These are phyloP conservation scores for Thereva nobilitata DNA, from an alignment of 2,888 invertebrate species.

Conservation along the genomic window DNA sequence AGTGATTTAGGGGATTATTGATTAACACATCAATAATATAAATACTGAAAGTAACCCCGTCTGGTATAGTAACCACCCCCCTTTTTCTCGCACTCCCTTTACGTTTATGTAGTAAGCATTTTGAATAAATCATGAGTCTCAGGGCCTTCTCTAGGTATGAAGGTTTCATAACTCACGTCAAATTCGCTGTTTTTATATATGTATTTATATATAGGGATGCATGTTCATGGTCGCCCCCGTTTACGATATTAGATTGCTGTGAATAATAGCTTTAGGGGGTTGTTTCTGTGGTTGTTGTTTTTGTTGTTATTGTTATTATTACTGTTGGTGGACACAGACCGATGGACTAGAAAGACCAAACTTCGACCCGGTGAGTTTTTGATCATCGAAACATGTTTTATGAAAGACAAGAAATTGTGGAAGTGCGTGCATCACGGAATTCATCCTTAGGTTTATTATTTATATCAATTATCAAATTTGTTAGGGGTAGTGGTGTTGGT, in stretches of 20 bases:
- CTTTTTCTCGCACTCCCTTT: too few relatives aligned
- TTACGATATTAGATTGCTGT: slow-evolving; percentile 6
- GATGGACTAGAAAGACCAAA: slow-evolving; percentile 4
- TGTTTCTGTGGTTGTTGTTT: neutral
- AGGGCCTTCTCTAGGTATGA: neutral
- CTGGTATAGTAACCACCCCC: neutral
- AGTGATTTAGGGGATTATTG: slow-evolving; percentile 30
- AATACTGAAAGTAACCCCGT: slow-evolving; percentile 1
- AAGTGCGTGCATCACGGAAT: slow-evolving; percentile 40
- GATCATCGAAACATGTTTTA: slow-evolving; percentile 32
- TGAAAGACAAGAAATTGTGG: neutral
- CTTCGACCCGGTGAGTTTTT: slow-evolving; percentile 22
- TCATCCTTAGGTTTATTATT: slow-evolving; percentile 36
- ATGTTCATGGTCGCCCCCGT: neutral
- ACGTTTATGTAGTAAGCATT: neutral
- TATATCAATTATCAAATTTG: slow-evolving; percentile 38
- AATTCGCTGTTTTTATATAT: slow-evolving; percentile 3
- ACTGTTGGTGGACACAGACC: too few relatives aligned
- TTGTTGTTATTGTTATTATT: too few relatives aligned
- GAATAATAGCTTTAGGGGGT: slow-evolving; percentile 16
- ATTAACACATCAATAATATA: slow-evolving; percentile 30
- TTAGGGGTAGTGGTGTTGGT: too few relatives aligned
- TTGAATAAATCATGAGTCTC: slow-evolving; percentile 31
- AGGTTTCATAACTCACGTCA: slow-evolving; percentile 30
- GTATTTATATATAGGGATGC: neutral